phyloP scores from a whole-genome alignment of 2,113 vertebrate species.

The Sterrhoptilus dennistouni region DNA sequence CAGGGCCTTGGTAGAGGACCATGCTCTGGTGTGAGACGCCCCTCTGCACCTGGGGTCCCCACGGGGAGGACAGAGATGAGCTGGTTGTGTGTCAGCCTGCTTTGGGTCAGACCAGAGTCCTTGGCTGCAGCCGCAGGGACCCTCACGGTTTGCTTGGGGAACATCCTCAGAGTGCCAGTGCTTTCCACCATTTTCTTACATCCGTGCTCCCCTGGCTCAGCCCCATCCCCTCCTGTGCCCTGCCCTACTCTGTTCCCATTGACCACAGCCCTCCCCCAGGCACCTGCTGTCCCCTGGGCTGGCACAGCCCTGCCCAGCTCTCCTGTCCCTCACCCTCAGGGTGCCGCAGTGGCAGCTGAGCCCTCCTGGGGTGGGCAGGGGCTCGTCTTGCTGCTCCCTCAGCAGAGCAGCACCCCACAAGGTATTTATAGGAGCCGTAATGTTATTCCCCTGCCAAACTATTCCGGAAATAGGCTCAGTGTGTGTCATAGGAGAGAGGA shows the following conservation, averaged over 20 bases:
- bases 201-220: neutral
- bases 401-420: conserved; percentile 19
- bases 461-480: conserved; percentile 52
- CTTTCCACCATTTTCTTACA: neutral
- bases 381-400: neutral
- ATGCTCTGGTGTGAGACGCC: neutral
- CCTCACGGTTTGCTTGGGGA: neutral
- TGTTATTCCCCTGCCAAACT: conserved; percentile 62
- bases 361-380: neutral
- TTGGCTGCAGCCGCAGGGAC: rapidly evolving
- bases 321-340: neutral
- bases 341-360: neutral
- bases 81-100: neutral
- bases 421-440: conserved; percentile 54
- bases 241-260: neutral
- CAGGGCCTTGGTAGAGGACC: neutral
- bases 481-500: conserved; percentile 54
- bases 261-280: rapidly evolving
- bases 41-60: rapidly evolving
- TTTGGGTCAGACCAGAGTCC: neutral
- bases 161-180: neutral
- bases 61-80: no score
- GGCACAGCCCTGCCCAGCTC: neutral
- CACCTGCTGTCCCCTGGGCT: neutral
- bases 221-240: rapidly evolving